Evolutionary conservation across 2,888 invertebrate species (phyloP).

Genomic region (Adela reaumurella): DNA sequence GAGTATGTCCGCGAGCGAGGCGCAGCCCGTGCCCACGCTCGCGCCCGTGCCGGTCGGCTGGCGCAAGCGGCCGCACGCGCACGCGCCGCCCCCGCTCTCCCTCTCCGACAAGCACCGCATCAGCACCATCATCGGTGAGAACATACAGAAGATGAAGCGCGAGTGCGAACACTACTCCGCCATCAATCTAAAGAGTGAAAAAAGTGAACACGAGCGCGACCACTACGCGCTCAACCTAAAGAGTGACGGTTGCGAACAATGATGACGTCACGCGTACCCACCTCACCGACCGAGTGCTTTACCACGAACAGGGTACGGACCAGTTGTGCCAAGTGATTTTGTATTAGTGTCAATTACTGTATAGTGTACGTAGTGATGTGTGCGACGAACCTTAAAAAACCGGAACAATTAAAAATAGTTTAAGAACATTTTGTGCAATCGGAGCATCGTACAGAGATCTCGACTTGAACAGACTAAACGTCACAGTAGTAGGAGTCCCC

Average conservation of each 20-base stretch:
- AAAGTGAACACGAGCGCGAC: slow-evolving; percentile 24
- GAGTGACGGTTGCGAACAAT: slow-evolving; percentile 56
- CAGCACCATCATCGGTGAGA: slow-evolving; percentile 49
- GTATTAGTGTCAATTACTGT: slow-evolving; percentile 47
- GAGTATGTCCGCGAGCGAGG: slow-evolving; percentile 56
- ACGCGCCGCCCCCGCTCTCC: slow-evolving; percentile 23
- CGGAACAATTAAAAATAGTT: not conserved
- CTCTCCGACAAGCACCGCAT: slow-evolving; percentile 49
- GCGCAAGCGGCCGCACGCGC: slow-evolving; percentile 36
- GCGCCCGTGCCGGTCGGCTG: slow-evolving; percentile 32
- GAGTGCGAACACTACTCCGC: slow-evolving; percentile 26
- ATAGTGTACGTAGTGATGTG: slow-evolving; percentile 32
- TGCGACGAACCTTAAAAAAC: not conserved
- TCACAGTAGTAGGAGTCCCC: not conserved
- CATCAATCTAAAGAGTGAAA: slow-evolving; percentile 43
- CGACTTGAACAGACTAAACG: not conserved
- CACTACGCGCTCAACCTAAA: slow-evolving; percentile 48
- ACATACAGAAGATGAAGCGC: slow-evolving; percentile 38
- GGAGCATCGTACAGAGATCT: not conserved
- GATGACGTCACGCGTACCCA: slow-evolving; percentile 14
- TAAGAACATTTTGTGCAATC: not conserved
- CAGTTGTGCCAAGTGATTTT: slow-evolving; percentile 56
- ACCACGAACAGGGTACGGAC: slow-evolving; percentile 50
- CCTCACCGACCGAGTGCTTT: slow-evolving; percentile 37
- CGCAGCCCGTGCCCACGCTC: slow-evolving; percentile 39